A percentile compares a stretch with the other conserved stretches of the same genome.
phyloP scores from a whole-genome alignment of 1,140 invertebrate genomes.

The Rhopalosiphum maidis region DNA sequence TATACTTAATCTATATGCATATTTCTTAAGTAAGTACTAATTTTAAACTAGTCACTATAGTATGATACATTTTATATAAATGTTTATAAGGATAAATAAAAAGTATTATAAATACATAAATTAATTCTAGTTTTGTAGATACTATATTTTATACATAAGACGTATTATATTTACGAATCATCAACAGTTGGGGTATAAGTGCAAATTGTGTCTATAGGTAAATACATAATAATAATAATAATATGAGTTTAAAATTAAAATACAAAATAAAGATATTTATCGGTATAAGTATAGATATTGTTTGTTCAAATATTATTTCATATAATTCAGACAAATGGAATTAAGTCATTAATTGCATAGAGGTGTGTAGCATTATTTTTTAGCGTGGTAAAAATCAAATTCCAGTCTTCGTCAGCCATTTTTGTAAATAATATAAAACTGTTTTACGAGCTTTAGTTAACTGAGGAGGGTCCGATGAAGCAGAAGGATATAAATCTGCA shows the following conservation, averaged over 20 bases:
- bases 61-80: neutral
- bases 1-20: no score
- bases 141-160: neutral
- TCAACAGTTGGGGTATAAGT: neutral
- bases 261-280: neutral
- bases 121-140: neutral
- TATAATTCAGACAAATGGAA: neutral
- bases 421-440: no score
- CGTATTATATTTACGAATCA: neutral
- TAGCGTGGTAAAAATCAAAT: no score
- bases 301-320: neutral
- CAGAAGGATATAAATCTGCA: conserved; percentile 35
- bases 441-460: neutral
- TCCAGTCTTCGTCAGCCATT: no score
- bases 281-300: neutral
- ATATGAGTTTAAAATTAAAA: neutral
- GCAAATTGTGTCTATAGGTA: neutral
- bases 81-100: neutral
- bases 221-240: neutral
- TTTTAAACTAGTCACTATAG: no score
- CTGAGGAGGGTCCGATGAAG: neutral
- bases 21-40: no score
- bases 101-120: neutral
- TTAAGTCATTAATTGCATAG: neutral
- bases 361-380: no score